Evolutionary conservation across 2,797 vertebrate species (phyloP).

Genomic region (Liasis olivaceus): DNA sequence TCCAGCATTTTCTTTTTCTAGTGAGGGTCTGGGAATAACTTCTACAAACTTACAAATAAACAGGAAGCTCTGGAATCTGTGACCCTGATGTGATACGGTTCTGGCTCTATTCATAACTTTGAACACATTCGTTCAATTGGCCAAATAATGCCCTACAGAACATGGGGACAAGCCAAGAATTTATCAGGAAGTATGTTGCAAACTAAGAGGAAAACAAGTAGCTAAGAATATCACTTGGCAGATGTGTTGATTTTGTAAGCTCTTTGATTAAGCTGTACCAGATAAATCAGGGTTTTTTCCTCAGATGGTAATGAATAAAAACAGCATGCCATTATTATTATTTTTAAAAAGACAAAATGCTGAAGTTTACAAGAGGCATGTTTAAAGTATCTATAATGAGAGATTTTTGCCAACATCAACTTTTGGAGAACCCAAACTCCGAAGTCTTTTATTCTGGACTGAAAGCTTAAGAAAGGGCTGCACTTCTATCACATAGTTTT

Average conservation of each 20-base stretch:
- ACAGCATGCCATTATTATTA: constrained; percentile 6
- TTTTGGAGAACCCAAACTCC: constrained; percentile 12
- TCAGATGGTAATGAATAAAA: constrained; percentile 13
- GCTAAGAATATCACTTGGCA: constrained; percentile 28
- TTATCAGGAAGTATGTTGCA: constrained; percentile 50
- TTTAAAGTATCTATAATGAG: background rate
- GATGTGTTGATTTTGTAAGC: constrained; percentile 6
- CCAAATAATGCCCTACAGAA: constrained; percentile 42
- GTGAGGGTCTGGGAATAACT: constrained; percentile 39
- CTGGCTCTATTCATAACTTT: constrained; percentile 51
- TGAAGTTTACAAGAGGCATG: background rate
- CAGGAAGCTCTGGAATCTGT: constrained; percentile 65
- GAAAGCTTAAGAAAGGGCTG: constrained; percentile 29
- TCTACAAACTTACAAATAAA: constrained; percentile 68
- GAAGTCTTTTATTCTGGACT: constrained; percentile 20
- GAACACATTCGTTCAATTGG: constrained; percentile 26
- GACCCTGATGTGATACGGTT: constrained; percentile 47
- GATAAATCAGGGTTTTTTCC: background rate
- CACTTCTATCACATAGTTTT: constrained; percentile 43
- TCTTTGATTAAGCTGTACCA: constrained; percentile 25
- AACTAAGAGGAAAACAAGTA: constrained; percentile 56
- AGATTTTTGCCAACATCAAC: background rate
- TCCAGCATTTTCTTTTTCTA: constrained; percentile 53
- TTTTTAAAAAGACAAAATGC: background rate
- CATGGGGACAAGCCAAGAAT: constrained; percentile 38